These are phyloP conservation scores for Solen grandis DNA, from an alignment of 1,140 invertebrate species.

Conservation along the genomic window DNA sequence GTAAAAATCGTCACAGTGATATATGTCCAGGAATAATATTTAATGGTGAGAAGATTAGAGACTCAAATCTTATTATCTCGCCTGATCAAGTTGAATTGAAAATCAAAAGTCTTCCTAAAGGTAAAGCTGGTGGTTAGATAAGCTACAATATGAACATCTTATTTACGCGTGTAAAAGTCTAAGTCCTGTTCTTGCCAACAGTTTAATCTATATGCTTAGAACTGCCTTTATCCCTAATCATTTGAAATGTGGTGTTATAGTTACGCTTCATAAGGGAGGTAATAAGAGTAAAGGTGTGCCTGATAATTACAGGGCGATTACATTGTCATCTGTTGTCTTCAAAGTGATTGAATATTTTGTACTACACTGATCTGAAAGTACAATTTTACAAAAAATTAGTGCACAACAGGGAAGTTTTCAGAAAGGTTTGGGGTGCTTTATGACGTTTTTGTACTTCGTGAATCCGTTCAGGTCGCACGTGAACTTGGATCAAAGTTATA, in stretches of 20 bases:
- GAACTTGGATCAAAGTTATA: slow-evolving; percentile 7
- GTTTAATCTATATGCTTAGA: not conserved
- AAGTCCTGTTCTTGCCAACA: not conserved
- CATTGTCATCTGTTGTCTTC: not conserved
- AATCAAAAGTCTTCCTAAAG: not conserved
- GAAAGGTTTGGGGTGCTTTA: no score
- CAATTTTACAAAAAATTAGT: not conserved
- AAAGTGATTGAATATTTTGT: slow-evolving; percentile 1
- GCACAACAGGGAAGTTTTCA: slow-evolving; percentile 25
- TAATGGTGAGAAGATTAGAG: no score
- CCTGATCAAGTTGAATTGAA: no score
- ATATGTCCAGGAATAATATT: no score
- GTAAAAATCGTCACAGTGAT: no score
- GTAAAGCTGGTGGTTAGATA: not conserved
- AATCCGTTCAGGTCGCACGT: not conserved
- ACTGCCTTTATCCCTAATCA: no score
- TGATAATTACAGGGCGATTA: no score
- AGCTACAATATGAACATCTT: no score
- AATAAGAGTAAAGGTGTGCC: no score
- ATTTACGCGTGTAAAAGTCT: not conserved
- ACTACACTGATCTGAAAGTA: not conserved
- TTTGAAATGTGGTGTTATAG: no score
- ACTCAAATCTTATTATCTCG: no score
- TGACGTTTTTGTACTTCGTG: slow-evolving; percentile 13
- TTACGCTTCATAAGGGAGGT: no score